A percentile compares a stretch with the other conserved stretches of the same genome.
Conservation (phyloP, 2,113 vertebrate species). For the Poecile atricapillus region DNA sequence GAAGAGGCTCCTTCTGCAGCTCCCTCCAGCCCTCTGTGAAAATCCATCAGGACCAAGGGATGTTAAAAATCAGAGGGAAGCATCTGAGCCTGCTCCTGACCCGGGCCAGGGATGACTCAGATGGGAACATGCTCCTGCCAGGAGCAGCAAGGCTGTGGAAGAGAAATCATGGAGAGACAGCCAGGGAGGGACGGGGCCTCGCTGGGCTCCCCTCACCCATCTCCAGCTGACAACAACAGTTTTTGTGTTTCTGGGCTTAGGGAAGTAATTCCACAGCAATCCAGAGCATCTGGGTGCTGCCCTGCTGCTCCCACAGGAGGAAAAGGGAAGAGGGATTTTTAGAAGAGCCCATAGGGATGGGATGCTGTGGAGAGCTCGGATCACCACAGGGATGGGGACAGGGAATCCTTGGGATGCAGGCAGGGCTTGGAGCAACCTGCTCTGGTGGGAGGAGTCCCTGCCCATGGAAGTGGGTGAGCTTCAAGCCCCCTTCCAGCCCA, state of each 20-base stretch:
- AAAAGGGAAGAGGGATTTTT: not conserved
- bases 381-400: not conserved
- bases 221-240: not conserved
- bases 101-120: not conserved
- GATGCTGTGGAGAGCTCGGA: not conserved
- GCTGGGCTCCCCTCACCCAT: not conserved
- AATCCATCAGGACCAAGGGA: not conserved
- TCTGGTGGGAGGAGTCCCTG: not conserved
- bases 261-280: not conserved
- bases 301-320: not conserved
- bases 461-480: not conserved
- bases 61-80: not conserved
- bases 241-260: not conserved
- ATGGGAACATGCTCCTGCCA: not conserved
- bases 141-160: not conserved
- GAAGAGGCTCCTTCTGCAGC: not conserved
- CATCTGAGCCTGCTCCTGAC: accelerated
- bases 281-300: not conserved
- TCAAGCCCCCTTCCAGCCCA: not conserved
- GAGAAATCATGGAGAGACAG: not conserved
- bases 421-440: not conserved
- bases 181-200: not conserved
- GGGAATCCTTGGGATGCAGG: not conserved
- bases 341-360: too few relatives aligned
- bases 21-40: not conserved